Conservation (phyloP, 2,797 vertebrate genomes). For the Spheniscus humboldti region DNA sequence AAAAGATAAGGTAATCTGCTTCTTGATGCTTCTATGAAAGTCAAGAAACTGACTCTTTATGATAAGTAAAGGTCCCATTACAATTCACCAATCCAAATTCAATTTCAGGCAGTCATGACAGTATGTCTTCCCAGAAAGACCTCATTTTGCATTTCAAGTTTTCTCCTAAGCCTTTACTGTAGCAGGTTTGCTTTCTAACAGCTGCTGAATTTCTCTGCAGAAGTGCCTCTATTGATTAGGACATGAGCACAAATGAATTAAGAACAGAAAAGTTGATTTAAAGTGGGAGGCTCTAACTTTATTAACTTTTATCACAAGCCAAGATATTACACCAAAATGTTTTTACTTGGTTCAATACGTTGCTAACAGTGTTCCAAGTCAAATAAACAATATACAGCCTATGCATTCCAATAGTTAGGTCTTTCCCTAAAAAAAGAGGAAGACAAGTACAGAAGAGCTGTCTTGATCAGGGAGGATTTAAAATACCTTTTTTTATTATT, state of each 20-base stretch:
- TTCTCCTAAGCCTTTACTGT: background rate
- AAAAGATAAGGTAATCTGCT: background rate
- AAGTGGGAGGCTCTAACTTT: background rate
- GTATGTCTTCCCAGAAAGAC: background rate
- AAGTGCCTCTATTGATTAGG: background rate
- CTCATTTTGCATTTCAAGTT: background rate
- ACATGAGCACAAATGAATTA: background rate
- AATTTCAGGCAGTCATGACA: background rate
- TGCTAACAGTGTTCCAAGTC: background rate
- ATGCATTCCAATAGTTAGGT: background rate
- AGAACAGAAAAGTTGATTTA: background rate
- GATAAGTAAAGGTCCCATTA: background rate
- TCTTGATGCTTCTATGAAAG: background rate
- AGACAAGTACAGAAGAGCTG: background rate
- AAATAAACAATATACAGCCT: background rate
- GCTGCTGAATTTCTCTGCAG: background rate
- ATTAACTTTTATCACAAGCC: constrained; percentile 2
- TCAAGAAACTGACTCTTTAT: background rate
- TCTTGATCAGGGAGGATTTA: background rate
- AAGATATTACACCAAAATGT: background rate
- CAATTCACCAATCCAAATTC: background rate
- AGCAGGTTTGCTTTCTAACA: background rate
- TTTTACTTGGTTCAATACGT: background rate
- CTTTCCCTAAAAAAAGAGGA: background rate
- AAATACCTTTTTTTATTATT: background rate